These are phyloP conservation scores for Megaustenia siamemsis DNA, from an alignment of 2,888 invertebrate species.

Conservation along the genomic window DNA sequence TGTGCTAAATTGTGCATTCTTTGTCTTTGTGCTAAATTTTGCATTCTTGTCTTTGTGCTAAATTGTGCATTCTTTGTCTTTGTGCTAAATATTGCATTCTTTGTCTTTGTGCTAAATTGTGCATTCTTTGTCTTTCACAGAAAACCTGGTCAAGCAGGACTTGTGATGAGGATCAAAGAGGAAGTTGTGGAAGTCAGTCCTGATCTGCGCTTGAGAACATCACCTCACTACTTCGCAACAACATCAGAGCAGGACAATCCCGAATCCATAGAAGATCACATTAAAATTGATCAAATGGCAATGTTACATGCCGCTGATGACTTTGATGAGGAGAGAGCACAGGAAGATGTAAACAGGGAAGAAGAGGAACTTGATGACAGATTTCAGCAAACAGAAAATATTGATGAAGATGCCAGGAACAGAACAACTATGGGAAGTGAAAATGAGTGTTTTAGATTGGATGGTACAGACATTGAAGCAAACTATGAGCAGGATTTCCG, in stretches of 20 bases:
- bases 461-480: conserved; percentile 6
- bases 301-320: conserved; percentile 42
- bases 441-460: not conserved
- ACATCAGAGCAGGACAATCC: not conserved
- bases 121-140: conserved; percentile 36
- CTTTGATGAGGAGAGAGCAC: conserved; percentile 44
- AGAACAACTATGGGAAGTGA: not conserved
- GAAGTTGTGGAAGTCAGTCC: conserved; percentile 54
- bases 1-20: too few relatives aligned
- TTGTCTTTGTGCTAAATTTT: too few relatives aligned
- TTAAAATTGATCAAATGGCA: conserved; percentile 50
- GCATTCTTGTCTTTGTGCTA: too few relatives aligned
- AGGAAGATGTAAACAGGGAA: conserved; percentile 15
- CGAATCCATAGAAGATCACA: conserved; percentile 54
- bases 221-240: conserved; percentile 20
- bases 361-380: conserved; percentile 34
- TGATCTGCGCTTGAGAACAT: conserved; percentile 50
- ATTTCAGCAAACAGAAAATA: conserved; percentile 5
- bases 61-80: too few relatives aligned
- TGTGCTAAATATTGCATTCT: not conserved
- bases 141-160: conserved; percentile 54
- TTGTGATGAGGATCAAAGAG: conserved; percentile 61
- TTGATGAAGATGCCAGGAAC: not conserved
- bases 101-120: not conserved
- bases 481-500: conserved; percentile 39